Conservation (phyloP, 2,113 vertebrate genomes). For the Collichthys lucidus region DNA sequence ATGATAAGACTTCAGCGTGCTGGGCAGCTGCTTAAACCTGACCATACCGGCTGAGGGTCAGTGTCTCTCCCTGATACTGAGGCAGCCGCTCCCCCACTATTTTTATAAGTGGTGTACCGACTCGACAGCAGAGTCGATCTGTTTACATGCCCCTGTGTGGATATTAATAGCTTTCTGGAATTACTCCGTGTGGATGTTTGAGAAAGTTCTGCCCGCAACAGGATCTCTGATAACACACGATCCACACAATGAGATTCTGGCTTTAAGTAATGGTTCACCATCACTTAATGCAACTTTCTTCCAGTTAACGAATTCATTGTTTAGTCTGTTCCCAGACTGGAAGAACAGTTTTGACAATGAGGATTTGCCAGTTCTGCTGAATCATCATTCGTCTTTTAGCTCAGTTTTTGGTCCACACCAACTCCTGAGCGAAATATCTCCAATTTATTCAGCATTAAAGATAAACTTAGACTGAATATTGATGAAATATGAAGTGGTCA, state of each 20-base stretch:
- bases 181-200: neutral
- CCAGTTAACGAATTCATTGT: neutral
- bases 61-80: neutral
- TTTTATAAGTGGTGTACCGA: neutral
- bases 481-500: neutral
- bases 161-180: slow-evolving; percentile 22
- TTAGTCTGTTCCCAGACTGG: neutral
- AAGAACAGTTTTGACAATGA: neutral
- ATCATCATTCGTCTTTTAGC: no score
- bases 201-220: neutral
- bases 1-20: neutral
- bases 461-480: neutral
- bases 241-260: neutral
- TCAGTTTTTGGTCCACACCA: no score
- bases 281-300: no score
- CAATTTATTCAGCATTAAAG: neutral
- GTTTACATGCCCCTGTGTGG: no score
- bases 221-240: neutral
- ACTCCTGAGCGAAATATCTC: no score
- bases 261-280: no score
- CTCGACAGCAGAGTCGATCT: slow-evolving; percentile 4
- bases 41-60: neutral
- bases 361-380: no score
- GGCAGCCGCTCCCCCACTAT: neutral
- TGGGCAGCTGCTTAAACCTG: neutral